Percentiles rank a stretch among this genome's conserved stretches.
phyloP scores from a whole-genome alignment of 2,113 vertebrate species.

The Brevimyrus niger region DNA sequence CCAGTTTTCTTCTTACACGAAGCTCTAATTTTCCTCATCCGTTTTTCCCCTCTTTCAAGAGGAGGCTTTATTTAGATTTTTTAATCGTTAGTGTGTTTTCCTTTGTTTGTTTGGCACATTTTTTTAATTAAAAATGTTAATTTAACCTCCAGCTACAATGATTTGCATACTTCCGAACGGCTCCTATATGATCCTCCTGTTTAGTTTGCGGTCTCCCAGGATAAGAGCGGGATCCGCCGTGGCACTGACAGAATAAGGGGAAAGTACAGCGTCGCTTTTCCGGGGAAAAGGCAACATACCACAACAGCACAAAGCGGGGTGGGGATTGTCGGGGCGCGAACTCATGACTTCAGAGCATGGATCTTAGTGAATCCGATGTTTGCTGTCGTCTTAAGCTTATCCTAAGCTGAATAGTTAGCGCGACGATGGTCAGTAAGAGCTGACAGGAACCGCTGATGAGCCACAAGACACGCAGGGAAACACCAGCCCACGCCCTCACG shows the following conservation, averaged over 20 bases:
- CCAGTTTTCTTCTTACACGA: not conserved
- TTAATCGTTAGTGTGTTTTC: conserved; percentile 75
- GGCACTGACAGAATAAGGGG: conserved; percentile 50
- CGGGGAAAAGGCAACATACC: not conserved
- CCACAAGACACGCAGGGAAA: not conserved
- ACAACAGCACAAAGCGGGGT: not conserved
- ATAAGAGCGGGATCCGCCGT: conserved; percentile 51
- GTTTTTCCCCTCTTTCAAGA: conserved; percentile 29
- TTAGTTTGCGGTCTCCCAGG: conserved; percentile 68
- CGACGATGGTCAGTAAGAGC: not conserved
- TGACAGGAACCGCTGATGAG: not conserved
- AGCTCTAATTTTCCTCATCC: conserved; percentile 9
- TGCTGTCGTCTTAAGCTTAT: not conserved
- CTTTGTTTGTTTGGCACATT: conserved; percentile 73
- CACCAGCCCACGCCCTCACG: not conserved
- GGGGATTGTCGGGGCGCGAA: not conserved
- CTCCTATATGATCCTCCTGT: conserved; percentile 62
- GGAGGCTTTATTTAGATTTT: conserved; percentile 57
- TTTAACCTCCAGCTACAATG: conserved; percentile 64
- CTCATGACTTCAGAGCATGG: not conserved
- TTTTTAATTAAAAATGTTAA: conserved; percentile 74
- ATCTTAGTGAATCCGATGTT: not conserved
- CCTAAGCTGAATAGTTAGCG: not conserved
- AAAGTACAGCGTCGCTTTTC: conserved; percentile 33
- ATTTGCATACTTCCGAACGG: conserved; percentile 70